These are phyloP conservation scores for Butorides virescens DNA, from an alignment of 2,113 vertebrate genomes.

Conservation along the genomic window DNA sequence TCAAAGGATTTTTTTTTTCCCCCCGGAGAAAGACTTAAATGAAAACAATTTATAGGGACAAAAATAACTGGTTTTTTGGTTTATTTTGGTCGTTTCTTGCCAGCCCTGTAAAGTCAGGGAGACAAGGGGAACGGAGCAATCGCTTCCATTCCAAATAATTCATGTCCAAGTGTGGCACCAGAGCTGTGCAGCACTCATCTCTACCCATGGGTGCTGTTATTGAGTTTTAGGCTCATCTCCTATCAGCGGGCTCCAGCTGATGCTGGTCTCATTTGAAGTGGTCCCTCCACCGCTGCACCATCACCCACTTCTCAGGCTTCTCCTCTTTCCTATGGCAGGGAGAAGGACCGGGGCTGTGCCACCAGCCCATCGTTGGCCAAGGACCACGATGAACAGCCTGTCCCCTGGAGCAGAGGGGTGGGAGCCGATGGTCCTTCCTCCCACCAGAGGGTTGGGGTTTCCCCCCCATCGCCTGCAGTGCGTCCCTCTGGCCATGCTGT, in stretches of 20 bases:
- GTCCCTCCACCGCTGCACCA: background rate
- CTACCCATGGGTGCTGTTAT: background rate
- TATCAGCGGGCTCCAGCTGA: background rate
- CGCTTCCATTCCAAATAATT: background rate
- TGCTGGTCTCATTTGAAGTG: background rate
- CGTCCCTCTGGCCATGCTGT: accelerated
- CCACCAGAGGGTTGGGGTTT: background rate
- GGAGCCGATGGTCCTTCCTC: background rate
- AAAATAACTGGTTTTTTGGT: background rate
- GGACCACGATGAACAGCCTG: accelerated
- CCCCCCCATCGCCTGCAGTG: background rate
- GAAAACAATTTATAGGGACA: background rate
- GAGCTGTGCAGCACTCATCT: background rate
- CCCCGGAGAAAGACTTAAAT: background rate
- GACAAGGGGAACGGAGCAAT: background rate
- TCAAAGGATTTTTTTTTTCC: background rate
- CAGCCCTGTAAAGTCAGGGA: background rate
- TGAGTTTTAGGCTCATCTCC: background rate
- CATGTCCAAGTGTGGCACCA: accelerated
- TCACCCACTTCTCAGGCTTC: background rate
- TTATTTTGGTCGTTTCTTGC: background rate
- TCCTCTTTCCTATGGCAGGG: too few relatives aligned
- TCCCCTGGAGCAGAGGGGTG: background rate
- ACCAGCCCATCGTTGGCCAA: background rate
- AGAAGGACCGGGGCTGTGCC: background rate